Evolutionary conservation across 2,888 invertebrate genomes (phyloP).

Genomic region (Panopea generosa): DNA sequence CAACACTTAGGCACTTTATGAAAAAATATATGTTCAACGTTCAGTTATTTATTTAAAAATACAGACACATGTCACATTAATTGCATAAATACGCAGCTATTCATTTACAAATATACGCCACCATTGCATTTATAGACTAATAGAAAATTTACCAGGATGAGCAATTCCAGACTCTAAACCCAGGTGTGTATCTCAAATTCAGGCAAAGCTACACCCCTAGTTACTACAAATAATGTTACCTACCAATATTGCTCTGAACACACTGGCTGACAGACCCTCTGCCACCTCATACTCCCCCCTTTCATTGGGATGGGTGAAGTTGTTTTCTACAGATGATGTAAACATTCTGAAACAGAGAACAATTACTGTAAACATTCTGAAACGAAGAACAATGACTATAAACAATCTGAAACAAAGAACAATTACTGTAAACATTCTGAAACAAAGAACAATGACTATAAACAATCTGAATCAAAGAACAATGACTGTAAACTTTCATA

Average conservation of each 20-base stretch:
- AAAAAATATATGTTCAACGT: too few species aligned
- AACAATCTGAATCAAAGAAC: not conserved
- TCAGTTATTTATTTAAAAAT: too few species aligned
- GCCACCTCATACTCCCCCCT: conserved; percentile 98
- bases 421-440: conserved; percentile 97
- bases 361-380: not conserved
- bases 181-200: too few species aligned
- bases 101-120: too few species aligned
- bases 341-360: conserved; percentile 91
- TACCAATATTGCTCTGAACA: conserved; percentile 95
- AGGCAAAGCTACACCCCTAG: too few species aligned
- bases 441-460: conserved; percentile 67
- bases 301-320: conserved; percentile 96
- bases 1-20: too few species aligned
- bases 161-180: too few species aligned
- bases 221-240: too few species aligned
- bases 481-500: not conserved
- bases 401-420: conserved; percentile 83
- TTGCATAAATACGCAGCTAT: too few species aligned
- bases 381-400: not conserved
- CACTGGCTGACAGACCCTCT: conserved; percentile 97
- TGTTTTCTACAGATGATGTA: conserved; percentile 92
- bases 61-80: too few species aligned
- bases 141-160: too few species aligned
- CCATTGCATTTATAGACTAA: too few species aligned